These are phyloP conservation scores for Euclidia mi DNA, from an alignment of 2,888 invertebrate genomes.

Conservation along the genomic window DNA sequence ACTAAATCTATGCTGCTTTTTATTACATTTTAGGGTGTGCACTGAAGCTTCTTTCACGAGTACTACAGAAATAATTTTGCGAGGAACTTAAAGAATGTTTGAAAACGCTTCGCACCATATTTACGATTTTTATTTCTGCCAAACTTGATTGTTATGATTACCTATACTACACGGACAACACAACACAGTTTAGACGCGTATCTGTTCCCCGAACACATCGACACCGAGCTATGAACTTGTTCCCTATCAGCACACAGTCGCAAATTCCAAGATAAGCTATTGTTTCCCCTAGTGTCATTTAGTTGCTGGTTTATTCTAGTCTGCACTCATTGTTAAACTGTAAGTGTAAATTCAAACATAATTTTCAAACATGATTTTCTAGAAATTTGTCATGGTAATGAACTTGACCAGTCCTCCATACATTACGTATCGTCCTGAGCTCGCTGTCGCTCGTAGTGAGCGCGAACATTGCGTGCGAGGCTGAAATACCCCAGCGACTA, in stretches of 20 bases:
- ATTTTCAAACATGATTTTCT: no score
- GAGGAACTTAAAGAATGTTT: conserved; percentile 51
- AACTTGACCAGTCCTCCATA: conserved; percentile 3
- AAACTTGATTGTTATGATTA: conserved; percentile 48
- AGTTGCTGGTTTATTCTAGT: conserved; percentile 78
- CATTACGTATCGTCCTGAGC: no score
- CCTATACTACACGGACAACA: conserved; percentile 41
- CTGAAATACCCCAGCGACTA: conserved; percentile 81
- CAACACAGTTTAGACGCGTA: conserved; percentile 39
- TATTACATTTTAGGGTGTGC: conserved; percentile 74
- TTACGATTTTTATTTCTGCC: conserved; percentile 51
- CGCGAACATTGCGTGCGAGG: conserved; percentile 65
- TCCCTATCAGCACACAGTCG: conserved; percentile 31
- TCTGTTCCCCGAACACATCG: conserved; percentile 25
- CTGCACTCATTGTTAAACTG: conserved; percentile 59
- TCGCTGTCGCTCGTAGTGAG: no score
- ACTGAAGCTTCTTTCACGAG: conserved; percentile 71
- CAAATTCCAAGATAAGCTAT: conserved; percentile 45
- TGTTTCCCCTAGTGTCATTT: conserved; percentile 61
- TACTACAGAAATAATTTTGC: conserved; percentile 59
- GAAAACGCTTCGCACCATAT: conserved; percentile 62
- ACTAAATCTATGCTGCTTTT: conserved; percentile 83
- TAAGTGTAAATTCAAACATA: neutral
- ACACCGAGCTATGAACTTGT: conserved; percentile 18
- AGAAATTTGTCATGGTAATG: no score